These are phyloP conservation scores for Torymus texanus DNA, from an alignment of 2,888 invertebrate species.

Conservation along the genomic window DNA sequence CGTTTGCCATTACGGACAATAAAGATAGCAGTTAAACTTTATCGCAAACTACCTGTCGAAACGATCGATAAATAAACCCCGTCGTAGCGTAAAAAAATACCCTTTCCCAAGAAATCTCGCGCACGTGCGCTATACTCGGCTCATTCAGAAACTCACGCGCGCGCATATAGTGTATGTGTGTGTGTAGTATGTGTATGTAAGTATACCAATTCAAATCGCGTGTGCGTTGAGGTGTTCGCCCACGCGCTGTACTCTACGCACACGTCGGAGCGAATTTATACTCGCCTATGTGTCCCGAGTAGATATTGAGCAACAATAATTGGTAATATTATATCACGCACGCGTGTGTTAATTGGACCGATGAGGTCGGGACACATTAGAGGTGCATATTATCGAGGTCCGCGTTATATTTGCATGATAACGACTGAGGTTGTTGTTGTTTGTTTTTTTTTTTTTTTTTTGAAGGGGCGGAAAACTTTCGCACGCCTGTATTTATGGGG, in stretches of 20 bases:
- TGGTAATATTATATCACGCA: constrained; percentile 44
- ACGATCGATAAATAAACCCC: not conserved
- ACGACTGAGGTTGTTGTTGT: too few relatives aligned
- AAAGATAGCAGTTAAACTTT: not conserved
- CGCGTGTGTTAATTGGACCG: constrained; percentile 35
- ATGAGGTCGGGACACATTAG: constrained; percentile 10
- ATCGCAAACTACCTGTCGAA: constrained; percentile 10
- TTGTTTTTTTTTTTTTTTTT: too few relatives aligned
- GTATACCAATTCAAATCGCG: constrained; percentile 12
- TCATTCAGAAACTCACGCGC: not conserved
- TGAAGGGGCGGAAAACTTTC: too few relatives aligned
- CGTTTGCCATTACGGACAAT: not conserved
- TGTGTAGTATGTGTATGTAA: too few relatives aligned
- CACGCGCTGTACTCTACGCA: constrained; percentile 10
- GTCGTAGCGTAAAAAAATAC: not conserved
- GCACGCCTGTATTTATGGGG: too few relatives aligned
- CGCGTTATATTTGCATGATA: too few relatives aligned
- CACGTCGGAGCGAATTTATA: constrained; percentile 38
- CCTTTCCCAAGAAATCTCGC: constrained; percentile 35
- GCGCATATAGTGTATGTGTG: too few relatives aligned
- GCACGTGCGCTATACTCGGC: not conserved
- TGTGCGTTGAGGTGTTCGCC: not conserved
- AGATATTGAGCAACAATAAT: constrained; percentile 45
- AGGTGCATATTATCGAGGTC: not conserved
- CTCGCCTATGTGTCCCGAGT: constrained; percentile 5